phyloP scores from a whole-genome alignment of 2,888 invertebrate species.

The Thera britannica region DNA sequence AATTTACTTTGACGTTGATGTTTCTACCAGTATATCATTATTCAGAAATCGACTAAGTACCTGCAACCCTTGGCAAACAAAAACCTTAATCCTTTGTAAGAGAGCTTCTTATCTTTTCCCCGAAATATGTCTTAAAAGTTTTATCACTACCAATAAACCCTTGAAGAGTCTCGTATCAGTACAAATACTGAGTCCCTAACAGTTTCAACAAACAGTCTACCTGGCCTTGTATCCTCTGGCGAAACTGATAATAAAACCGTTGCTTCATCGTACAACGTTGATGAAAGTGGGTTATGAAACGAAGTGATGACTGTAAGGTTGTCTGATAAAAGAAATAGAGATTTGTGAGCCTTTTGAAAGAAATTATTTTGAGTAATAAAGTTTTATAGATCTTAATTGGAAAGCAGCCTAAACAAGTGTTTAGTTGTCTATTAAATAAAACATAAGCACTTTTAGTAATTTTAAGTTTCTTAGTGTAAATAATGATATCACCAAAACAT shows the following conservation, averaged over 20 bases:
- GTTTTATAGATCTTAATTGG: neutral
- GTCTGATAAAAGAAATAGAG: constrained; percentile 24
- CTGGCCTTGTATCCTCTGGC: constrained; percentile 46
- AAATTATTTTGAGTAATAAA: constrained; percentile 1
- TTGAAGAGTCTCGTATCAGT: constrained; percentile 25
- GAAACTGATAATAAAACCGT: constrained; percentile 43
- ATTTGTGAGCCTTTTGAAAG: constrained; percentile 3
- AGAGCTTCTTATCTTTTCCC: constrained; percentile 27
- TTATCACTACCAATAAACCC: constrained; percentile 30
- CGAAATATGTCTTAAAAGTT: constrained; percentile 24
- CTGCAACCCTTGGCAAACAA: constrained; percentile 17
- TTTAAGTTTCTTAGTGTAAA: too few relatives aligned
- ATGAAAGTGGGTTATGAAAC: constrained; percentile 48
- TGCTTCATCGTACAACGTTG: constrained; percentile 28
- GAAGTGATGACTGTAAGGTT: constrained; percentile 33
- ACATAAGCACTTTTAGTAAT: too few relatives aligned
- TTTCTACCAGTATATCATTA: neutral
- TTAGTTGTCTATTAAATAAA: too few relatives aligned
- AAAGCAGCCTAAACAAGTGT: too few relatives aligned
- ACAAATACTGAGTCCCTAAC: constrained; percentile 32
- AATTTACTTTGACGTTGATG: neutral
- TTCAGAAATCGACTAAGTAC: neutral
- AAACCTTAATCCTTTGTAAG: constrained; percentile 13
- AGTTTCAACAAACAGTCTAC: constrained; percentile 31
- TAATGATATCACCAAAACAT: too few relatives aligned